phyloP scores from a whole-genome alignment of 2,888 invertebrate genomes.

The Parelbella ahira region DNA sequence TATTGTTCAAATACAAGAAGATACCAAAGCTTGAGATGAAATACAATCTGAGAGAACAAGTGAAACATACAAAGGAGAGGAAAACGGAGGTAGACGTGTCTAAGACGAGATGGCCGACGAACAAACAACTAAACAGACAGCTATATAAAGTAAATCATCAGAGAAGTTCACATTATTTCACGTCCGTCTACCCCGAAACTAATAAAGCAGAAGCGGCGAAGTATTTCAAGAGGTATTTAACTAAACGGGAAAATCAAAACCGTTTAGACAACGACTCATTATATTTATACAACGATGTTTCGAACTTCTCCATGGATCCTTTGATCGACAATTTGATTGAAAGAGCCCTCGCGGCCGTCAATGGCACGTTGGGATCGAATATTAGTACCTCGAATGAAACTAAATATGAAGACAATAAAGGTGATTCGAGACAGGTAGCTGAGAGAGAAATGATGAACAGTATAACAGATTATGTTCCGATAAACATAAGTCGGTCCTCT shows the following conservation, averaged over 20 bases:
- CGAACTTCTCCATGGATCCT: conserved; percentile 48
- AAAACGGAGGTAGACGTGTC: conserved; percentile 43
- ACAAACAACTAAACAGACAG: conserved; percentile 37
- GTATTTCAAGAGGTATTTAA: conserved; percentile 52
- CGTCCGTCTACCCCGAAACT: conserved; percentile 28
- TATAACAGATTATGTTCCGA: conserved; percentile 19
- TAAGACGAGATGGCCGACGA: conserved; percentile 56
- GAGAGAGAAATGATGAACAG: conserved; percentile 6
- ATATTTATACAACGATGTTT: conserved; percentile 39
- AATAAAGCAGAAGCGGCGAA: conserved; percentile 35
- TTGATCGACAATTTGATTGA: conserved; percentile 54
- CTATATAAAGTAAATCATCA: conserved; percentile 25
- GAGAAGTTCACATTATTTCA: conserved; percentile 24
- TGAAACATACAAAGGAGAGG: conserved; percentile 53
- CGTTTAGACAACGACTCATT: conserved; percentile 35
- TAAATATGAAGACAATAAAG: conserved; percentile 15
- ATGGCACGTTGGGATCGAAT: conserved; percentile 26
- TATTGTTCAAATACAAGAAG: conserved; percentile 51
- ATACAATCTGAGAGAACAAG: conserved; percentile 59
- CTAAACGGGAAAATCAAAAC: conserved; percentile 36
- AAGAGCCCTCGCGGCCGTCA: conserved; percentile 39
- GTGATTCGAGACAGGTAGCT: no score
- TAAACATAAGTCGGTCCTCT: no score
- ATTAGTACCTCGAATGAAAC: conserved; percentile 13
- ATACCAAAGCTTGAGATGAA: conserved; percentile 55